phyloP scores from a whole-genome alignment of 2,113 vertebrate genomes.

The Galbula dea region DNA sequence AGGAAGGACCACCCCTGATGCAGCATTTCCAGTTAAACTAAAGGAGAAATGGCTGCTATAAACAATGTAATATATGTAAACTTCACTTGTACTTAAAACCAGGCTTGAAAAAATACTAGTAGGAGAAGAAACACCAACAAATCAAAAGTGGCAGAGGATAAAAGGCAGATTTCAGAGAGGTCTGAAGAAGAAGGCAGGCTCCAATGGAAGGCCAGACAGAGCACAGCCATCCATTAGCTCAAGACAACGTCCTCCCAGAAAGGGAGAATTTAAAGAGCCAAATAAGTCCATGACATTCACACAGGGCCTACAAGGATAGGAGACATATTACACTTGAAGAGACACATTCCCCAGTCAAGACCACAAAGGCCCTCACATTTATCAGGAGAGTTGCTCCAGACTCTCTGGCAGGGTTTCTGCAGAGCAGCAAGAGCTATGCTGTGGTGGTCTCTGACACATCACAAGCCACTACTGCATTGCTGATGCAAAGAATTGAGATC shows the following conservation, averaged over 20 bases:
- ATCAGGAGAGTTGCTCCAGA: neutral
- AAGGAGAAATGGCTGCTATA: neutral
- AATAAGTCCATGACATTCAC: constrained; percentile 19
- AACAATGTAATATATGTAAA: neutral
- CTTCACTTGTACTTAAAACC: neutral
- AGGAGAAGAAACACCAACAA: constrained; percentile 21
- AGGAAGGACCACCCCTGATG: constrained; percentile 6
- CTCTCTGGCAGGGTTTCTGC: neutral
- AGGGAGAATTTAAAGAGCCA: constrained; percentile 3
- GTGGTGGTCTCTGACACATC: neutral
- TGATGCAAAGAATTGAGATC: neutral
- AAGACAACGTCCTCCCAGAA: neutral
- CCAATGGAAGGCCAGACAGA: neutral
- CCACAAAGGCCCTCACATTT: constrained; percentile 5
- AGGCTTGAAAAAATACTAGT: neutral
- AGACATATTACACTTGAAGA: neutral
- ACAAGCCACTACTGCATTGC: neutral
- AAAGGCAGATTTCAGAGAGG: neutral
- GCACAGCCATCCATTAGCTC: neutral
- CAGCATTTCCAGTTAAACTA: neutral
- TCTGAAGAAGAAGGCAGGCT: neutral
- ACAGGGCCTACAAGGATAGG: neutral
- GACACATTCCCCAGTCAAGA: neutral
- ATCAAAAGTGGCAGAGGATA: constrained; percentile 43
- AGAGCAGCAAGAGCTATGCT: neutral